Percentiles rank a stretch among this genome's conserved stretches.
Conservation (phyloP, 2,888 invertebrate genomes). For the Philereme vetulata region DNA sequence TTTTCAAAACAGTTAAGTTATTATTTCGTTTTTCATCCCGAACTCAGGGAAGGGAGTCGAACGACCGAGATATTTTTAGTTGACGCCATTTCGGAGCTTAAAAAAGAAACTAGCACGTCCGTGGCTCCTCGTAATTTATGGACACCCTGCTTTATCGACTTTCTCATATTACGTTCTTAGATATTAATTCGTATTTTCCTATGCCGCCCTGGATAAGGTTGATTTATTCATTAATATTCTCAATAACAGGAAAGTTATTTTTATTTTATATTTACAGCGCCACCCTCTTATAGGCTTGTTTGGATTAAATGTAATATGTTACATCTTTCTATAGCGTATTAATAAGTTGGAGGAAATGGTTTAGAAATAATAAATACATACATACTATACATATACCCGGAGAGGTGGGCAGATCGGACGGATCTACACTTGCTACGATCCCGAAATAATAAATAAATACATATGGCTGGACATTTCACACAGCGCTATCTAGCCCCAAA, state of each 20-base stretch:
- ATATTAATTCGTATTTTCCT: slow-evolving; percentile 54
- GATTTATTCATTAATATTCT: slow-evolving; percentile 13
- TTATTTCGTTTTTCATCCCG: slow-evolving; percentile 12
- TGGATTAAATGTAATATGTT: too few relatives aligned
- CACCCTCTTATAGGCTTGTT: too few relatives aligned
- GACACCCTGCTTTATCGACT: slow-evolving; percentile 60
- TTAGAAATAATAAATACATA: too few relatives aligned
- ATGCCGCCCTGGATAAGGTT: slow-evolving; percentile 37
- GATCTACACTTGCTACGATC: too few relatives aligned
- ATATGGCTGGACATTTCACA: too few relatives aligned
- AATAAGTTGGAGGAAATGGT: too few relatives aligned
- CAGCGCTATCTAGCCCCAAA: too few relatives aligned
- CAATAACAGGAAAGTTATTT: background rate
- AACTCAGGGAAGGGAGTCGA: slow-evolving; percentile 48
- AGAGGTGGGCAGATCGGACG: too few relatives aligned
- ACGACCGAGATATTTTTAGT: slow-evolving; percentile 72
- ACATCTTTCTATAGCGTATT: too few relatives aligned
- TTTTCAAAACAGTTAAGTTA: background rate
- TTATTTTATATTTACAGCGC: too few relatives aligned
- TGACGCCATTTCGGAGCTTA: slow-evolving; percentile 67
- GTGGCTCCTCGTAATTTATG: slow-evolving; percentile 68
- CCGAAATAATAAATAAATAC: too few relatives aligned
- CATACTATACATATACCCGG: too few relatives aligned
- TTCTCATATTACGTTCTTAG: slow-evolving; percentile 57
- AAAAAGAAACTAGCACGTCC: slow-evolving; percentile 63